Base-by-base conservation (phyloP, 2,888 invertebrate genomes). In the Ecliptopera silaceata region DNA sequence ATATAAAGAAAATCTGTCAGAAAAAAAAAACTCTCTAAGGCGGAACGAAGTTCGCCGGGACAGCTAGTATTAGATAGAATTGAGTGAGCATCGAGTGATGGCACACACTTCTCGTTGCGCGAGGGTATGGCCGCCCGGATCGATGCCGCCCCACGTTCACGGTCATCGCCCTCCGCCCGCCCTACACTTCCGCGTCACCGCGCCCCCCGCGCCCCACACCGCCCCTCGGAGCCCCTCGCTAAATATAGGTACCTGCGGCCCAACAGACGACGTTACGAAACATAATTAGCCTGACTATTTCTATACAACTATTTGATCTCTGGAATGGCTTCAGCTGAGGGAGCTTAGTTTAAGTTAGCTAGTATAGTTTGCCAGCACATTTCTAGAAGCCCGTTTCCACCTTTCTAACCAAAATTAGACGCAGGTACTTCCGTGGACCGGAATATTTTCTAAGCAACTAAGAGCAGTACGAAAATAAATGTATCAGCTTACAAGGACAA, bases 111-210 rank as follows among this genome's bases (percentile, higher is more conserved):
- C 86, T 82, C 82, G 82, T 91, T 91, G 89, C 88, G 90, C 89
- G 89, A 91, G 90, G 90, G 89, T 90, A 91, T 90, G 89, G 89
- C 78, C 67, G 79, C 69, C 61, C 66, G 76, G 85, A 89, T 88
- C 89, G 86, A 88, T 89, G 79, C 85, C 87, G 87, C 87, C 88
- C 88, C 86, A 87, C 83, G 88, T 90, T 90, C 91, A 90, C 91
- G 91, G 91, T 91, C 91, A 90, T 79, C 91, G 91, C 88, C 91
- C 91, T 90, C 85, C 88, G 86, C 88, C 90, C 90, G 89, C 90
- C 89, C 88, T 88, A 85, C 82, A 86, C 82, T 89, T 89, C 89
- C 90, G 88, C 86, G 88, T 88, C 86, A 79, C 75, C 77, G 77
- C 70, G 66, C 72, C 75, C 66, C 72, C 65, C 56, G 55, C 57